A percentile compares a stretch with the other conserved stretches of the same genome.
Conservation (phyloP, 2,888 invertebrate genomes). For the Resseliella maxima region DNA sequence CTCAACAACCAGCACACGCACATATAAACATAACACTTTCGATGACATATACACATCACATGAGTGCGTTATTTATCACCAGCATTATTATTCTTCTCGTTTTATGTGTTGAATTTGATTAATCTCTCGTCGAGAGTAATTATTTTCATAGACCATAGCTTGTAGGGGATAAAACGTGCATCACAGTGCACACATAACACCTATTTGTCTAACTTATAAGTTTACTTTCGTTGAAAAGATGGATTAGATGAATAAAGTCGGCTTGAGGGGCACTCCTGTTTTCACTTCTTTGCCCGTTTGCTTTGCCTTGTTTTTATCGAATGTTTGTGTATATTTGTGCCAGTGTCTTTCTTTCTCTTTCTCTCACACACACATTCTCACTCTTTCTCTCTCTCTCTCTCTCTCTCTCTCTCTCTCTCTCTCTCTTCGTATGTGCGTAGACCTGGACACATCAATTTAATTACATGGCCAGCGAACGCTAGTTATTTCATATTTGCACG, state of each 20-base stretch:
- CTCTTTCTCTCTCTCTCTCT: neutral
- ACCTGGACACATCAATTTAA: constrained; percentile 49
- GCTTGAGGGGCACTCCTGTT: neutral
- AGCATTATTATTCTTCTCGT: constrained; percentile 48
- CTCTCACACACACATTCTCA: neutral
- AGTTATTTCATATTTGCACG: neutral
- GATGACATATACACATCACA: neutral
- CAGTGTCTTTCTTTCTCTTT: neutral
- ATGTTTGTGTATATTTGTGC: too few species aligned
- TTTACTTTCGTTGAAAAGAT: neutral
- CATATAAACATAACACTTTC: too few species aligned
- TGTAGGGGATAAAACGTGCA: constrained; percentile 43
- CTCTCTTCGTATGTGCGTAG: neutral
- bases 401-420: neutral
- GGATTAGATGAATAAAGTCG: neutral
- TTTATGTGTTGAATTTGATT: constrained; percentile 51
- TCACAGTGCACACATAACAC: neutral
- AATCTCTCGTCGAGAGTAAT: constrained; percentile 48
- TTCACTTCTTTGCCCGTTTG: too few species aligned
- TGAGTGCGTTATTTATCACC: constrained; percentile 36
- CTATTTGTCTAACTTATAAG: constrained; percentile 44
- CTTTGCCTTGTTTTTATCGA: too few species aligned
- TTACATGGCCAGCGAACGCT: constrained; percentile 2
- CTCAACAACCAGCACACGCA: too few species aligned
- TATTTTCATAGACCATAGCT: constrained; percentile 23